A percentile compares a stretch with the other conserved stretches of the same genome.
These are phyloP conservation scores for Archilochus colubris DNA, from an alignment of 2,113 vertebrate species.

Conservation along the genomic window DNA sequence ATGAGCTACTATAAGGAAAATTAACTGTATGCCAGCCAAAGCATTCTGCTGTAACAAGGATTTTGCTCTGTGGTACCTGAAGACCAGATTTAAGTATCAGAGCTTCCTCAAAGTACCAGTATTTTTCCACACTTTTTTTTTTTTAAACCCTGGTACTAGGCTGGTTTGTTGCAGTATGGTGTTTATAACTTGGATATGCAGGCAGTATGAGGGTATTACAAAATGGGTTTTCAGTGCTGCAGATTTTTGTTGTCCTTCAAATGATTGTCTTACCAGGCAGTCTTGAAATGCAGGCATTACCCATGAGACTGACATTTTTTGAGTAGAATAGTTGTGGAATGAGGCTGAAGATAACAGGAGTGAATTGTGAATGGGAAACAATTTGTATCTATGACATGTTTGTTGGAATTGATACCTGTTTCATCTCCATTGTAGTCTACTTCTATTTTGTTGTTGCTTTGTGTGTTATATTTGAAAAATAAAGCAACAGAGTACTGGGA, in stretches of 20 bases:
- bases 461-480: not conserved
- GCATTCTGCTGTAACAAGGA: not conserved
- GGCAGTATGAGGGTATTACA: not conserved
- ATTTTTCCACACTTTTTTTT: not conserved
- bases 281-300: not conserved
- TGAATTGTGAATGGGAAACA: not conserved
- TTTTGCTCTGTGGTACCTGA: not conserved
- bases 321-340: not conserved
- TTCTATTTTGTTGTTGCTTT: not conserved
- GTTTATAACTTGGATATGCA: not conserved
- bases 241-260: not conserved
- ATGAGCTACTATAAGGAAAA: not conserved
- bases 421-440: not conserved
- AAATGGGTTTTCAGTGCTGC: not conserved
- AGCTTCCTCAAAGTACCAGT: not conserved
- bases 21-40: not conserved
- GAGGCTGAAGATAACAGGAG: not conserved
- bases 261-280: not conserved
- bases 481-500: not conserved
- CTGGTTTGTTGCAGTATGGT: not conserved
- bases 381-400: not conserved
- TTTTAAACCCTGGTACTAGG: not conserved
- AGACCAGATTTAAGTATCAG: not conserved
- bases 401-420: not conserved
- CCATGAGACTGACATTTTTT: not conserved